Conservation (phyloP, 2,888 invertebrate genomes). For the Eucriotettix oculatus region DNA sequence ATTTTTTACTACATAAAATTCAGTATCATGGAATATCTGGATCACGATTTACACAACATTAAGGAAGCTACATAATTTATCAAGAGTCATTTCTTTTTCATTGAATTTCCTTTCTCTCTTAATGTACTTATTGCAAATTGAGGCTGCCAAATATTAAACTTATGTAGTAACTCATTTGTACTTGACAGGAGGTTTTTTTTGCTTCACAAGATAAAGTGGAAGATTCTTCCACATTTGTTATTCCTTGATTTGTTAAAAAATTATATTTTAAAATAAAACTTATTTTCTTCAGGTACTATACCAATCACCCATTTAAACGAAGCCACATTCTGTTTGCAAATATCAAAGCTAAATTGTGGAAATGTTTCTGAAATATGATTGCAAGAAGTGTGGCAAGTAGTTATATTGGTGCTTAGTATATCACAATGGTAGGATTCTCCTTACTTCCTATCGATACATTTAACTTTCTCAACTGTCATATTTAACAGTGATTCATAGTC, state of each 20-base stretch:
- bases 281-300: slow-evolving; percentile 12
- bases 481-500: too few species aligned
- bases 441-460: background rate
- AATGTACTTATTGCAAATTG: slow-evolving; percentile 8
- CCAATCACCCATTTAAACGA: slow-evolving; percentile 12
- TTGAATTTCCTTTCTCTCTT: background rate
- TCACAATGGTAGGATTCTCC: slow-evolving; percentile 6
- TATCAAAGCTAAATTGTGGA: background rate
- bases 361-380: background rate
- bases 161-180: slow-evolving; percentile 7
- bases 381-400: background rate
- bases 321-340: slow-evolving; percentile 4
- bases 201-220: too few species aligned
- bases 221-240: too few species aligned
- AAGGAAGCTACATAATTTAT: too few species aligned
- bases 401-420: slow-evolving; percentile 6
- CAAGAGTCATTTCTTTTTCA: too few species aligned
- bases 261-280: slow-evolving; percentile 1
- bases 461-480: background rate
- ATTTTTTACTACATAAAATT: too few species aligned
- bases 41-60: too few species aligned
- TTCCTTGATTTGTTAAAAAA: too few species aligned
- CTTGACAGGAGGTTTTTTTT: slow-evolving; percentile 7
- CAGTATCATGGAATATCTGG: too few species aligned
- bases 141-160: slow-evolving; percentile 10